Percentiles rank a stretch among this genome's conserved stretches.
Evolutionary conservation across 2,888 invertebrate genomes (phyloP).

Genomic region (Conistra vaccinii): DNA sequence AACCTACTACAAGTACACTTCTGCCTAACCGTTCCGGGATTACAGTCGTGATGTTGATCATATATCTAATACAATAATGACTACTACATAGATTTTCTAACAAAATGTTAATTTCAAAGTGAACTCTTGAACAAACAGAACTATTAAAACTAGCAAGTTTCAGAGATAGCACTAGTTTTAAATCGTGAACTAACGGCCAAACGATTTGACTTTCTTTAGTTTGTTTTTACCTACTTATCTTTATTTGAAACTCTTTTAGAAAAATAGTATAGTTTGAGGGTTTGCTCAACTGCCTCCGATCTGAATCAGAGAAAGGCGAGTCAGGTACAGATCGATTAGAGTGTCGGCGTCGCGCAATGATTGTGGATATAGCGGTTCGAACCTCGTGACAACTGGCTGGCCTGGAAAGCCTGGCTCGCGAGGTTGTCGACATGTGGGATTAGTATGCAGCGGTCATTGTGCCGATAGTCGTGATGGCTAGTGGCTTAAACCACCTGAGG

Average conservation of each 20-base stretch:
- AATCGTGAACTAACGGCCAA: conserved; percentile 13
- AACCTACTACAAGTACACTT: no score
- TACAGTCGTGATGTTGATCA: no score
- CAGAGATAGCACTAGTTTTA: conserved; percentile 30
- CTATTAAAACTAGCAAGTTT: conserved; percentile 44
- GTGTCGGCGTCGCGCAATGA: neutral
- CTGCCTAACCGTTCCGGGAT: no score
- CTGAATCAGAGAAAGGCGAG: neutral
- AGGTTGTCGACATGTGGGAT: neutral
- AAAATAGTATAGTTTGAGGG: neutral
- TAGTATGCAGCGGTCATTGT: no score
- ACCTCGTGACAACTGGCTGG: neutral
- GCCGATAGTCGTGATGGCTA: neutral
- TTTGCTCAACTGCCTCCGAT: neutral
- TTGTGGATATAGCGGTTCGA: neutral
- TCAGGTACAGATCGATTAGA: neutral
- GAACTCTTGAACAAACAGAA: conserved; percentile 38
- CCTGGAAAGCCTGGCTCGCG: neutral
- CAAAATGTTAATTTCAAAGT: conserved; percentile 16
- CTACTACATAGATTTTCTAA: neutral
- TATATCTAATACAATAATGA: no score
- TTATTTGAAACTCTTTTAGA: neutral
- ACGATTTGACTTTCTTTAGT: conserved; percentile 10
- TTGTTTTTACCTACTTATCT: conserved; percentile 15
- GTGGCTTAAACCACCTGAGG: neutral